Percentiles rank a stretch among this genome's conserved stretches.
phyloP scores from a whole-genome alignment of 1,140 invertebrate species.

The Drosophila chauvacae region DNA sequence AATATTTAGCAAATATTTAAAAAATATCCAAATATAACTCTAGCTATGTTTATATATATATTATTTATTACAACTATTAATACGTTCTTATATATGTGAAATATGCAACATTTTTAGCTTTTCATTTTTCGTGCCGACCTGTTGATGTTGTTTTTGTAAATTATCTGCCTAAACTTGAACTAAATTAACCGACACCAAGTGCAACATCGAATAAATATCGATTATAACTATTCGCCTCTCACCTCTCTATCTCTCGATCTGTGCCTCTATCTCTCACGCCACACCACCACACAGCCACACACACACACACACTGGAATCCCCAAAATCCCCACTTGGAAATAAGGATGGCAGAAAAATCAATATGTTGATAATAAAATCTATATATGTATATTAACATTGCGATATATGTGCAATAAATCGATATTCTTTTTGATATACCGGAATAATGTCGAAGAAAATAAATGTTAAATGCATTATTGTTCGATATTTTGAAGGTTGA shows the following conservation, averaged over 20 bases:
- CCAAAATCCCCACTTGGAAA: background rate
- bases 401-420: background rate
- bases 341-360: background rate
- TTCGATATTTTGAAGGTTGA: background rate
- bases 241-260: slow-evolving; percentile 27
- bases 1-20: slow-evolving; percentile 25
- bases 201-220: slow-evolving; percentile 32
- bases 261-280: slow-evolving; percentile 24
- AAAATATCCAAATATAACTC: slow-evolving; percentile 28
- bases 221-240: slow-evolving; percentile 34
- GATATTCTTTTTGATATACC: background rate
- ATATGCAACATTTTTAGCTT: slow-evolving; percentile 40
- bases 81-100: slow-evolving; percentile 32
- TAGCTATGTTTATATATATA: slow-evolving; percentile 23
- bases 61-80: slow-evolving; percentile 41
- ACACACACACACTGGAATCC: background rate
- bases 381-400: background rate
- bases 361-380: background rate
- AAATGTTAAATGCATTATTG: background rate
- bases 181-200: slow-evolving; percentile 55
- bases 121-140: slow-evolving; percentile 52
- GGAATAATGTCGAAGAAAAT: background rate
- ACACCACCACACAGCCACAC: slow-evolving; percentile 18
- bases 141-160: slow-evolving; percentile 83
- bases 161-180: slow-evolving; percentile 75